These are phyloP conservation scores for Epinephelus awoara DNA, from an alignment of 2,797 vertebrate genomes.

Conservation along the genomic window DNA sequence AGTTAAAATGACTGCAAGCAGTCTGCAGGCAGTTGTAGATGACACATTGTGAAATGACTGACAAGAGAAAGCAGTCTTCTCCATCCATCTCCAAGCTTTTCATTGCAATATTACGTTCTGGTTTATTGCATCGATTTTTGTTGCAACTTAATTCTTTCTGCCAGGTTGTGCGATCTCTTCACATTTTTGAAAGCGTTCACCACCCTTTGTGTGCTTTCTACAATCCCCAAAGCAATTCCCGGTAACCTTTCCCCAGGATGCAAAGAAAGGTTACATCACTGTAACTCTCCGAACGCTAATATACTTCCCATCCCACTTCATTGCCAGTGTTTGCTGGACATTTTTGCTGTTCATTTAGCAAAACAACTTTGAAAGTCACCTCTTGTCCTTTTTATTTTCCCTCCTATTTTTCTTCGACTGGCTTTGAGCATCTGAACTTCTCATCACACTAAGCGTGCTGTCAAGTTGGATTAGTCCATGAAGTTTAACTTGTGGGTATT, in stretches of 20 bases:
- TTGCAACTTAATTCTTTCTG: slow-evolving; percentile 52
- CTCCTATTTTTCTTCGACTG: slow-evolving; percentile 31
- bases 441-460: slow-evolving; percentile 60
- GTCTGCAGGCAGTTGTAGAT: slow-evolving; percentile 13
- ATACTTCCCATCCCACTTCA: neutral
- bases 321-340: neutral
- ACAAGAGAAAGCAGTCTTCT: slow-evolving; percentile 35
- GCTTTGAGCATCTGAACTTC: slow-evolving; percentile 56
- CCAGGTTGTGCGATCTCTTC: slow-evolving; percentile 14
- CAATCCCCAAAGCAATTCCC: slow-evolving; percentile 48
- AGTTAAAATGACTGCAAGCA: slow-evolving; percentile 50
- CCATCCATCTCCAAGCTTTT: slow-evolving; percentile 48
- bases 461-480: slow-evolving; percentile 63
- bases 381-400: slow-evolving; percentile 31
- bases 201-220: slow-evolving; percentile 19
- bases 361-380: slow-evolving; percentile 59
- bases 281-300: slow-evolving; percentile 4
- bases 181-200: slow-evolving; percentile 34
- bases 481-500: slow-evolving; percentile 56
- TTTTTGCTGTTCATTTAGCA: slow-evolving; percentile 27
- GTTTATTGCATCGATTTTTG: slow-evolving; percentile 57
- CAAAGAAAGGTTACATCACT: slow-evolving; percentile 45
- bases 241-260: slow-evolving; percentile 50
- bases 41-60: slow-evolving; percentile 57
- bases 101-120: slow-evolving; percentile 39